A percentile compares a stretch with the other conserved stretches of the same genome.
Conservation (phyloP, 2,113 vertebrate species). For the Pterocles orientalis region DNA sequence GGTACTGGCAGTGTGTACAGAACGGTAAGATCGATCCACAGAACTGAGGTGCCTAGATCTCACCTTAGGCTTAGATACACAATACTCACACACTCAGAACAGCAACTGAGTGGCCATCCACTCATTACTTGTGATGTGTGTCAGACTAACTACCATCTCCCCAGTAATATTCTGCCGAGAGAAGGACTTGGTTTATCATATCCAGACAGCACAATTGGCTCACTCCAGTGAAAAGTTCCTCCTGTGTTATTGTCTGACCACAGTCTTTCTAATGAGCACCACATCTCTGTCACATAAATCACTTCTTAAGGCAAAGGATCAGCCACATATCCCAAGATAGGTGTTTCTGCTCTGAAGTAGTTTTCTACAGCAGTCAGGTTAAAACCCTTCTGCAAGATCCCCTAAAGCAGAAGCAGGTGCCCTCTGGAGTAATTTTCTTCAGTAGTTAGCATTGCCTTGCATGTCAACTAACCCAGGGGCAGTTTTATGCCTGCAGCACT, state of each 20-base stretch:
- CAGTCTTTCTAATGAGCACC: not conserved
- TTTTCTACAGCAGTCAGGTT: not conserved
- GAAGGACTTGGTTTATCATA: not conserved
- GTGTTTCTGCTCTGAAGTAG: not conserved
- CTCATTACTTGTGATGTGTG: rapidly evolving
- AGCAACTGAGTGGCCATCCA: not conserved
- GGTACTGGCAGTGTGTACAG: rapidly evolving
- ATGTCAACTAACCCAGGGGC: rapidly evolving
- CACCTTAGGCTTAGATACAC: not conserved
- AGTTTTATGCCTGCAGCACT: not conserved
- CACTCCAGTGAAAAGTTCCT: not conserved
- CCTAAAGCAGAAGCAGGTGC: not conserved
- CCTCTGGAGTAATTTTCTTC: not conserved
- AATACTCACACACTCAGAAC: not conserved
- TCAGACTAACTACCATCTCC: not conserved
- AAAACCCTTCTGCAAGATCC: not conserved
- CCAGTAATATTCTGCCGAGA: not conserved
- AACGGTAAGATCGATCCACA: not conserved
- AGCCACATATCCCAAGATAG: not conserved
- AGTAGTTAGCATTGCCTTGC: not conserved
- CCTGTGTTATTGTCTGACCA: not conserved
- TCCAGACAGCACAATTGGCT: not conserved
- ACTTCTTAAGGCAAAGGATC: not conserved
- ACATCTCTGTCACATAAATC: not conserved
- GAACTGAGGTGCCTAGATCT: not conserved